Base-by-base conservation (phyloP, 1,140 invertebrate genomes). In the Rhynchophorus ferrugineus region DNA sequence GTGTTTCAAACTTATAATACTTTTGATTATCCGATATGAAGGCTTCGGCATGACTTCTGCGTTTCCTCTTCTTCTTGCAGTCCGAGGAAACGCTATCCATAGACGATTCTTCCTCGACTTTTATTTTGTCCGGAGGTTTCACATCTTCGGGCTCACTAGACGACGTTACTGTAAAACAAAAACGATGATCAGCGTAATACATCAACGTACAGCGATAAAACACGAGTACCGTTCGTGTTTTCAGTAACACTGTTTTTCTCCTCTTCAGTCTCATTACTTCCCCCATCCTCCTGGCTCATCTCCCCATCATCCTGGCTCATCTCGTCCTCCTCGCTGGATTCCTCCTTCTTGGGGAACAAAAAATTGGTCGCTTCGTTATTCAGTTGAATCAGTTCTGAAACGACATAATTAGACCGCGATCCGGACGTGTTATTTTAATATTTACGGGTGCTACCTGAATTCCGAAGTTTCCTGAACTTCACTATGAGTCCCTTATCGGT, bases 281-380 rank as follows among this genome's bases (percentile, higher is more conserved):
- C 13, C 1, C 17, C 20, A 24, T 17, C 34, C 22, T 14, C 21
- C 37, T 37, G 19, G 8, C 45, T 34, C 24, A 34, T 11, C 9
- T 44, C 29, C 14, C 33, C 37, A 17, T 36, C 36, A 3, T 55
- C 53, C 18, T 71, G 24, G 24, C 24, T 64, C 19, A 73, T 72
- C 33, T 69, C 68, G 19, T 64, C 62, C 18, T 66, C 65, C 48
- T 74, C 79, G 0, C 74, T 75, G 9, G 81, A 78, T 17, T 80
- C 58, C 18, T 50, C 77, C 21, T 79, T 75, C 52, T 78, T 79
- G 0, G 83, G 80, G 65, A 90, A 90, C 80, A 90, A 84, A 64
- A 89, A 90, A 42, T 83, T 87, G 58, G 88, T 85, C 0, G 86
- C 87, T 65, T 90, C 86, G 51, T 87, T 83, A 49, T 85, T 89